Conservation (phyloP, 2,888 invertebrate species). For the Gandaritis pyraliata region DNA sequence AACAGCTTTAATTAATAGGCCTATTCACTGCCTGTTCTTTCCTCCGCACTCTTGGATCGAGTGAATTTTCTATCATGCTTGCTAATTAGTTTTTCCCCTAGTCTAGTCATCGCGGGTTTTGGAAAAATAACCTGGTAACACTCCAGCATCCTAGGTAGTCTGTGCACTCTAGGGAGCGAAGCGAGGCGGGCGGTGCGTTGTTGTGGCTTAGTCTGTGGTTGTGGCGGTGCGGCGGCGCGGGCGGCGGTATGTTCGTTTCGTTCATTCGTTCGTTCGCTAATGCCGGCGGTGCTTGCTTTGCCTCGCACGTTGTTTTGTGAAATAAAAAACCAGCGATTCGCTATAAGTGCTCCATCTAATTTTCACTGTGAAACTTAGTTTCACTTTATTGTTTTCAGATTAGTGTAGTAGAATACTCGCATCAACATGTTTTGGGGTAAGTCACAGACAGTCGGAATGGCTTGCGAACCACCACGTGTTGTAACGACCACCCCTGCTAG, state of each 20-base stretch:
- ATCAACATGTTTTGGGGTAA: constrained; percentile 81
- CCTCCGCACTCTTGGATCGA: too few species aligned
- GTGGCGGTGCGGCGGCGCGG: too few species aligned
- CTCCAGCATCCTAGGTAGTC: too few species aligned
- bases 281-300: constrained; percentile 12
- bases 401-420: constrained; percentile 21
- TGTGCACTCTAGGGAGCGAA: too few species aligned
- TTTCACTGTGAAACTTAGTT: constrained; percentile 20
- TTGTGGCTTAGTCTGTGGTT: too few species aligned
- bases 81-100: too few species aligned
- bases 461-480: constrained; percentile 72
- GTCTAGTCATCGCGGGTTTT: too few species aligned
- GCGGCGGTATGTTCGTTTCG: background rate
- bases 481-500: constrained; percentile 27
- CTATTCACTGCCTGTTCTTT: too few species aligned
- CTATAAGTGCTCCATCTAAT: background rate
- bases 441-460: constrained; percentile 55
- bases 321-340: constrained; percentile 8
- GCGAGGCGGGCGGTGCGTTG: too few species aligned
- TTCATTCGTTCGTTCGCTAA: background rate
- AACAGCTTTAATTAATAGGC: too few species aligned
- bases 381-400: constrained; percentile 17
- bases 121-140: too few species aligned
- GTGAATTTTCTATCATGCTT: too few species aligned
- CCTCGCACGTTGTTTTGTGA: constrained; percentile 32